Conservation (phyloP, 2,797 vertebrate species). For the Propithecus deckenii region DNA sequence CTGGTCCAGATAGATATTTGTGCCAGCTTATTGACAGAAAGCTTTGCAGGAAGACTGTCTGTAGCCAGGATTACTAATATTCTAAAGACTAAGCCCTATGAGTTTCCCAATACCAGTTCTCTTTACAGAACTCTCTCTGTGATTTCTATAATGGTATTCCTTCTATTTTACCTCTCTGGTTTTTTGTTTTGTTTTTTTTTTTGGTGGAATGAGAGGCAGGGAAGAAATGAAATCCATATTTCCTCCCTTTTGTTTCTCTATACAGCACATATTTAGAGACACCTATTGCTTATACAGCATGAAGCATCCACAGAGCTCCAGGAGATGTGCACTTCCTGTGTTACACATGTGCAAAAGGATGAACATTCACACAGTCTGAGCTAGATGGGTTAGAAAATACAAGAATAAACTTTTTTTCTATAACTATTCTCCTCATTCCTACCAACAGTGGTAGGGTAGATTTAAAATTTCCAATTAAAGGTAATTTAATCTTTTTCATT, state of each 20-base stretch:
- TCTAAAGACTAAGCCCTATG: slow-evolving; percentile 26
- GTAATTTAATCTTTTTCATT: background rate
- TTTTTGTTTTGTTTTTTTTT: slow-evolving; percentile 20
- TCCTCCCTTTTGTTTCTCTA: slow-evolving; percentile 22
- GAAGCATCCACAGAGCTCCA: background rate
- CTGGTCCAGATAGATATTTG: slow-evolving; percentile 48
- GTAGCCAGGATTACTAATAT: slow-evolving; percentile 27
- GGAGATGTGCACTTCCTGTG: background rate
- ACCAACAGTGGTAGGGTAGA: background rate
- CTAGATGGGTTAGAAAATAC: background rate
- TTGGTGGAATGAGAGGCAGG: background rate
- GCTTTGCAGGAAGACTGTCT: background rate
- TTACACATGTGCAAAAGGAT: background rate
- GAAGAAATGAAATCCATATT: background rate
- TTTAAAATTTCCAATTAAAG: background rate
- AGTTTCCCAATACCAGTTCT: slow-evolving; percentile 8
- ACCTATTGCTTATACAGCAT: background rate
- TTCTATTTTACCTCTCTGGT: background rate
- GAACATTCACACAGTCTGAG: background rate
- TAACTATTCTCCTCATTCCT: background rate
- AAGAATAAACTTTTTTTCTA: background rate
- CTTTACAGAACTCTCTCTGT: background rate
- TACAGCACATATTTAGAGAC: background rate
- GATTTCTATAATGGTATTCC: background rate
- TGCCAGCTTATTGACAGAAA: slow-evolving; percentile 43